Percentiles rank a stretch among this genome's conserved stretches.
phyloP scores from a whole-genome alignment of 1,140 invertebrate species.

The Streblospio benedicti region DNA sequence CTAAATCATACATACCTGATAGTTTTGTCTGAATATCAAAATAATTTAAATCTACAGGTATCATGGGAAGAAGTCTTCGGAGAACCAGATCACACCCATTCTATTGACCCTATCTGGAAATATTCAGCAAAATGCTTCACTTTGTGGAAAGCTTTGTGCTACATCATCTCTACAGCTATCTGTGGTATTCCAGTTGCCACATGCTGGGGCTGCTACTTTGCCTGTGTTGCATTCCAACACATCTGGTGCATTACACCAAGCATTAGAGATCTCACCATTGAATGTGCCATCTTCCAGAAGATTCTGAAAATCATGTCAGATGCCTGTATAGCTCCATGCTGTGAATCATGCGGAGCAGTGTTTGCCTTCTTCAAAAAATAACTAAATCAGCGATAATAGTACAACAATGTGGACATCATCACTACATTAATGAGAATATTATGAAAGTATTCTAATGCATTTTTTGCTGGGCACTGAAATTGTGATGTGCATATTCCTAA shows the following conservation, averaged over 20 bases:
- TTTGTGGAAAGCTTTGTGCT: slow-evolving; percentile 60
- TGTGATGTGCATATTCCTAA: no score
- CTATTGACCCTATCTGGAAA: slow-evolving; percentile 66
- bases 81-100: slow-evolving; percentile 64
- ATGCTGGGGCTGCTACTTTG: slow-evolving; percentile 62
- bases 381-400: no score
- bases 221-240: slow-evolving; percentile 59
- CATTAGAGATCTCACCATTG: slow-evolving; percentile 22
- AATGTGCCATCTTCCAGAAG: neutral
- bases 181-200: slow-evolving; percentile 60
- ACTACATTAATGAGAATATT: no score
- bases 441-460: no score
- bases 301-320: neutral
- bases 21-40: no score
- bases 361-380: no score
- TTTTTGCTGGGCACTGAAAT: no score
- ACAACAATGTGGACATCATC: no score
- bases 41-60: no score
- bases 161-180: slow-evolving; percentile 59
- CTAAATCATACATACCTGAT: no score
- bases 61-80: slow-evolving; percentile 67
- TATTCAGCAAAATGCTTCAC: slow-evolving; percentile 61
- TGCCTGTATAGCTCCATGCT: slow-evolving; percentile 6
- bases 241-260: slow-evolving; percentile 45
- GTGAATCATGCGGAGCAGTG: slow-evolving; percentile 15